These are phyloP conservation scores for Pristis pectinata DNA, from an alignment of 2,797 vertebrate species.

Conservation along the genomic window DNA sequence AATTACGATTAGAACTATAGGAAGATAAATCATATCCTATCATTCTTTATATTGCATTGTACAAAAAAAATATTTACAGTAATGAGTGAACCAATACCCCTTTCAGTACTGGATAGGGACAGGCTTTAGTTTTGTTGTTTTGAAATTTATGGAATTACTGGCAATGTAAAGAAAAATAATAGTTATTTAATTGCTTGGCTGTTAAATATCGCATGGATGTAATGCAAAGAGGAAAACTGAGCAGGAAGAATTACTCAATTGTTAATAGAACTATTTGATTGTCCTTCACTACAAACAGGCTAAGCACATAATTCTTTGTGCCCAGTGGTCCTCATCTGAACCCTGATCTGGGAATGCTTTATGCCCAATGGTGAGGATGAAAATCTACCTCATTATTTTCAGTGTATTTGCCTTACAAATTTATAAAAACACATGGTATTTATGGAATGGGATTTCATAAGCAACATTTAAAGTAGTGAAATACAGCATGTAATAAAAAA, in stretches of 20 bases:
- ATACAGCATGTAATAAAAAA: background rate
- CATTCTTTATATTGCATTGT: background rate
- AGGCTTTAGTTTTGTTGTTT: background rate
- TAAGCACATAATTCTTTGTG: background rate
- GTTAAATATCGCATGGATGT: background rate
- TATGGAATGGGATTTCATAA: background rate
- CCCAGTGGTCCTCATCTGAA: background rate
- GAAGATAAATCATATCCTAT: slow-evolving; percentile 21
- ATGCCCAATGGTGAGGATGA: background rate
- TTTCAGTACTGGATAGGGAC: background rate
- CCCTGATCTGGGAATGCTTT: background rate
- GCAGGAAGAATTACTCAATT: background rate
- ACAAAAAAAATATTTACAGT: slow-evolving; percentile 5
- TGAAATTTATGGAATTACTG: background rate
- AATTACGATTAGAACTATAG: slow-evolving; percentile 6
- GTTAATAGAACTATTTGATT: background rate
- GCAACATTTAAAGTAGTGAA: background rate
- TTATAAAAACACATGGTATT: background rate
- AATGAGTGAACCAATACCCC: background rate
- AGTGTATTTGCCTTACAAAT: background rate
- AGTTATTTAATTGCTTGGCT: background rate
- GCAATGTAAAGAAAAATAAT: background rate
- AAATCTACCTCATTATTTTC: background rate
- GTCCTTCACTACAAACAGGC: background rate
- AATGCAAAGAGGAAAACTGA: background rate